These are phyloP conservation scores for Drosophila repletoides DNA, from an alignment of 1,140 invertebrate species.

Conservation along the genomic window DNA sequence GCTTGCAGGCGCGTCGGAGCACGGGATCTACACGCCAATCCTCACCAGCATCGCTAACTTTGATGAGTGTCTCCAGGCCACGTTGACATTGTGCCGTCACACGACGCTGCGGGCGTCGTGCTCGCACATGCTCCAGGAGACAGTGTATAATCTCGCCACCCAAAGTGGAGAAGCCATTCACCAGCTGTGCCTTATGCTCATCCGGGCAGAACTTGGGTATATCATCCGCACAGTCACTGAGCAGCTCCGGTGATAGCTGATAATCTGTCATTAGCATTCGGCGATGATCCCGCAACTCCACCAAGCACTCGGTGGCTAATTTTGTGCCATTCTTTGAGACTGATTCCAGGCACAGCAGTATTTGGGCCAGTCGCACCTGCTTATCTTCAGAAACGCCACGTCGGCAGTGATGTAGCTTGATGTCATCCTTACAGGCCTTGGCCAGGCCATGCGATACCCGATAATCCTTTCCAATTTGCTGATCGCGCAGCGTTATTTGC, in stretches of 20 bases:
- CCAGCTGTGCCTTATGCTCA: conserved; percentile 84
- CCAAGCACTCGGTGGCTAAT: conserved; percentile 89
- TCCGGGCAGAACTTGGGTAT: conserved; percentile 89
- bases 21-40: conserved; percentile 97
- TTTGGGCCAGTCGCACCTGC: conserved; percentile 93
- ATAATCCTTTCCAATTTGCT: conserved; percentile 95
- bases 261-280: conserved; percentile 96
- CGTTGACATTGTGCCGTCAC: conserved; percentile 88
- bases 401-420: conserved; percentile 90
- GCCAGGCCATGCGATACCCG: conserved; percentile 94
- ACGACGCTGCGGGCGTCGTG: conserved; percentile 84
- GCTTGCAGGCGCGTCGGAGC: conserved; percentile 91
- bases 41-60: conserved; percentile 92
- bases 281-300: conserved; percentile 95
- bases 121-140: conserved; percentile 94
- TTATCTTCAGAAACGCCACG: conserved; percentile 90
- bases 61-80: conserved; percentile 89
- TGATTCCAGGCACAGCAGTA: conserved; percentile 96
- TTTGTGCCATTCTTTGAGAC: conserved; percentile 90
- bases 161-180: conserved; percentile 83
- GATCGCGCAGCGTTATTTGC: conserved; percentile 92
- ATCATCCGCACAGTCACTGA: conserved; percentile 93
- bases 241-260: conserved; percentile 88
- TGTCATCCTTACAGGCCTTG: conserved; percentile 94
- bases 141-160: conserved; percentile 96